Conservation (phyloP, 1,140 invertebrate species). For the Aricia agestis region DNA sequence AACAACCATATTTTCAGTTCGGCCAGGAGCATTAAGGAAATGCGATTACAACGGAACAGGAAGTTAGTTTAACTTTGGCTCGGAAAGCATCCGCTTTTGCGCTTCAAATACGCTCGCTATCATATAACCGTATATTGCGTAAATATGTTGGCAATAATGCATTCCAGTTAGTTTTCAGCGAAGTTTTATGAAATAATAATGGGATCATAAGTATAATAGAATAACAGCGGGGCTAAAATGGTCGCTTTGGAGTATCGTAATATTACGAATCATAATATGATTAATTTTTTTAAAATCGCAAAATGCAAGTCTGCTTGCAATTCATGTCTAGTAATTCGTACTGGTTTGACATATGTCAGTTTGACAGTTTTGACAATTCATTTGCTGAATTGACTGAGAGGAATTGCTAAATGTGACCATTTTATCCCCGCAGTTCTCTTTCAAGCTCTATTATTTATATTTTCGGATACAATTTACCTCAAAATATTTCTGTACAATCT, state of each 20-base stretch:
- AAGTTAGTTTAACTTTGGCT: slow-evolving; percentile 63
- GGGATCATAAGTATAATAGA: no score
- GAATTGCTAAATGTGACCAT: no score
- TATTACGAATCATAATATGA: no score
- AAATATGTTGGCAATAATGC: slow-evolving; percentile 8
- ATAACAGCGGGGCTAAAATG: no score
- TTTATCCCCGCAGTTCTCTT: no score
- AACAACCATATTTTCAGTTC: slow-evolving; percentile 39
- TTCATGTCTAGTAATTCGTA: no score
- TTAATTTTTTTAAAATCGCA: no score
- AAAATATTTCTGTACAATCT: neutral
- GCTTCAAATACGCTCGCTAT: slow-evolving; percentile 30
- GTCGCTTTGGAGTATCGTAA: no score
- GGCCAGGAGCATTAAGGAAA: slow-evolving; percentile 55
- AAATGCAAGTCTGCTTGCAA: no score
- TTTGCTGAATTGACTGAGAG: no score
- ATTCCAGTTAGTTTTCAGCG: slow-evolving; percentile 1
- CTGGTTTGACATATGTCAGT: no score
- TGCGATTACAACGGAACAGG: slow-evolving; percentile 56
- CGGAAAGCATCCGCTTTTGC: slow-evolving; percentile 37
- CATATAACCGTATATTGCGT: slow-evolving; percentile 33
- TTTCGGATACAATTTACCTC: neutral
- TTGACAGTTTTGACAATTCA: no score
- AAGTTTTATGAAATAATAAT: neutral
- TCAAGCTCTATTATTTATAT: neutral